A percentile compares a stretch with the other conserved stretches of the same genome.
Conservation (phyloP, 53 echinoderm and acorn worm species). For the Stichopus horrens region DNA sequence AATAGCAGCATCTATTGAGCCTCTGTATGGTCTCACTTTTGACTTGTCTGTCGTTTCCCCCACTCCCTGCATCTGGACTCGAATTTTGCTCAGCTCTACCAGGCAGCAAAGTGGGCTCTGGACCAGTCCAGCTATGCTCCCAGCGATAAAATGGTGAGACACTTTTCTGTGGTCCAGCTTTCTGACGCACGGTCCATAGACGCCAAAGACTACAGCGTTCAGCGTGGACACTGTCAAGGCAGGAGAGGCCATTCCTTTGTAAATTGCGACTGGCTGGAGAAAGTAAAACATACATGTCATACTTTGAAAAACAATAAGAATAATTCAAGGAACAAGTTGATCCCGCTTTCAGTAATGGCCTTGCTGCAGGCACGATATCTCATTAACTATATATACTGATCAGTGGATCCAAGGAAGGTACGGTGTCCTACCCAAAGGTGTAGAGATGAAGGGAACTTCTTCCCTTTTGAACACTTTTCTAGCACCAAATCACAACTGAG, state of each 20-base stretch:
- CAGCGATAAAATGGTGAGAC: conserved; percentile 61
- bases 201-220: conserved; percentile 79
- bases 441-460: too few species aligned
- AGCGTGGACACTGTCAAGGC: conserved; percentile 64
- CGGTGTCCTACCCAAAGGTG: too few species aligned
- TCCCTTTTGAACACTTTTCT: too few species aligned
- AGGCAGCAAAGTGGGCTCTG: conserved; percentile 66
- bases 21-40: conserved; percentile 50
- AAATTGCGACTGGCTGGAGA: conserved; percentile 63
- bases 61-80: conserved; percentile 77
- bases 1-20: conserved; percentile 64
- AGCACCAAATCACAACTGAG: too few species aligned
- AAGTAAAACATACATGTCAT: conserved; percentile 2
- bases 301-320: too few species aligned
- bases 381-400: too few species aligned
- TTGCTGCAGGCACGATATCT: too few species aligned
- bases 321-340: too few species aligned
- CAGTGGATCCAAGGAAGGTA: too few species aligned
- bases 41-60: conserved; percentile 54
- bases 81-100: conserved; percentile 74
- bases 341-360: too few species aligned
- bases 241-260: conserved; percentile 80
- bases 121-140: conserved; percentile 59
- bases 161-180: conserved; percentile 61
- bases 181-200: conserved; percentile 66